Evolutionary conservation across 2,113 vertebrate species (phyloP).

Genomic region (Indicator maculatus): DNA sequence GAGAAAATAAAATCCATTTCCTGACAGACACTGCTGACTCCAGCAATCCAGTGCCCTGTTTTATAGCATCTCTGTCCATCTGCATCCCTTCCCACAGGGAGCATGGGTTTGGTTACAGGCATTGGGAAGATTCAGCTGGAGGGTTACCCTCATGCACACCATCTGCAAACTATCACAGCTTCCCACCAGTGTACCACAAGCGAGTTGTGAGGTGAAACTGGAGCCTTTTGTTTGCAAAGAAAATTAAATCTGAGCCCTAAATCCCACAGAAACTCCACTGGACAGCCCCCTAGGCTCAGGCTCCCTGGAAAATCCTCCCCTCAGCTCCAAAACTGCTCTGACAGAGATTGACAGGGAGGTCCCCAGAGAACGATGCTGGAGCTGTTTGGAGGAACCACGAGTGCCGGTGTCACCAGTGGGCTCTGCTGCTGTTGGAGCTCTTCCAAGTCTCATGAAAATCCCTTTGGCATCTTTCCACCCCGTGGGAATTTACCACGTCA

Average conservation of each 20-base stretch:
- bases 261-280: neutral
- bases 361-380: neutral
- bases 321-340: neutral
- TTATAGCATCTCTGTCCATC: neutral
- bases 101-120: neutral
- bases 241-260: neutral
- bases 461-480: neutral
- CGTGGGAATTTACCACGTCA: neutral
- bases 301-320: neutral
- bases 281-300: neutral
- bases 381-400: neutral
- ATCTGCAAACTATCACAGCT: neutral
- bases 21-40: neutral
- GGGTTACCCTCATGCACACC: neutral
- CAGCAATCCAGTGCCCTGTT: neutral
- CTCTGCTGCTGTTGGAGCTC: constrained; percentile 4
- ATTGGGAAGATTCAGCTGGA: neutral
- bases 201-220: neutral
- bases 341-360: neutral
- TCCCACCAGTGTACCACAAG: neutral
- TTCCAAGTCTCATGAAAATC: constrained; percentile 5
- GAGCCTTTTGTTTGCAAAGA: neutral
- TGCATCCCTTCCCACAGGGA: neutral
- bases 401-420: neutral
- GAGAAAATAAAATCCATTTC: neutral